phyloP scores from a whole-genome alignment of 1,140 invertebrate genomes.

The Drosophila athabasca region DNA sequence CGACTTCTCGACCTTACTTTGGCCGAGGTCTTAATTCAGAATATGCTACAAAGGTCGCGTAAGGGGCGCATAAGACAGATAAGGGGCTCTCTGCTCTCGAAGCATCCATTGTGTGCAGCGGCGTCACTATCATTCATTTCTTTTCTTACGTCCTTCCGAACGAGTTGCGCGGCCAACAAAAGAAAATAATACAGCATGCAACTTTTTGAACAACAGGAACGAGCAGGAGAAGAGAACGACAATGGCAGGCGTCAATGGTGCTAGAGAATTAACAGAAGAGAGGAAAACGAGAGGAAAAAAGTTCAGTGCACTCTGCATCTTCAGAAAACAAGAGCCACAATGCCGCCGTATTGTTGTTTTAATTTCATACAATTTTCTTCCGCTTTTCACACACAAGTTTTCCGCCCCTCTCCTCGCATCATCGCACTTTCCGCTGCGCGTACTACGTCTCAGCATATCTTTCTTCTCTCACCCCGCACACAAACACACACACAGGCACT shows the following conservation, averaged over 20 bases:
- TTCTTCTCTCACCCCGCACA: not conserved
- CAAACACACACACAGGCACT: not conserved
- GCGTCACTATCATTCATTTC: conserved; percentile 7
- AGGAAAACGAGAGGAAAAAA: conserved; percentile 38
- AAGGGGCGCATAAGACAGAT: not conserved
- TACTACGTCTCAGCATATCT: conserved; percentile 21
- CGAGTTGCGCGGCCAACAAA: conserved; percentile 25
- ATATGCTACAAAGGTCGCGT: not conserved
- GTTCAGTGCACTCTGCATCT: conserved; percentile 61
- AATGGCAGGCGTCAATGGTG: conserved; percentile 7
- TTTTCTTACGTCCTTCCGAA: conserved; percentile 8
- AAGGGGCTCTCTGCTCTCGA: not conserved
- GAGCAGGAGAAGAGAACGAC: not conserved
- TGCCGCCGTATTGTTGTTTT: conserved; percentile 31
- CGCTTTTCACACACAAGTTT: conserved; percentile 28
- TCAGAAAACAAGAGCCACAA: conserved; percentile 12
- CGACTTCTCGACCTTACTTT: too few species aligned
- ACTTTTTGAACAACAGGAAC: conserved; percentile 17
- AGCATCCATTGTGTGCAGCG: conserved; percentile 11
- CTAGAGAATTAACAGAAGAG: conserved; percentile 36
- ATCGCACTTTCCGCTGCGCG: conserved; percentile 9
- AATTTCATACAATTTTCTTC: conserved; percentile 43
- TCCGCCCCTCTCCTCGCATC: conserved; percentile 2
- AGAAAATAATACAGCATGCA: conserved; percentile 22
- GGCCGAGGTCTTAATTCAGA: not conserved